Percentiles rank a stretch among this genome's conserved stretches.
phyloP scores from a whole-genome alignment of 2,113 vertebrate genomes.

The Calidris pugnax region DNA sequence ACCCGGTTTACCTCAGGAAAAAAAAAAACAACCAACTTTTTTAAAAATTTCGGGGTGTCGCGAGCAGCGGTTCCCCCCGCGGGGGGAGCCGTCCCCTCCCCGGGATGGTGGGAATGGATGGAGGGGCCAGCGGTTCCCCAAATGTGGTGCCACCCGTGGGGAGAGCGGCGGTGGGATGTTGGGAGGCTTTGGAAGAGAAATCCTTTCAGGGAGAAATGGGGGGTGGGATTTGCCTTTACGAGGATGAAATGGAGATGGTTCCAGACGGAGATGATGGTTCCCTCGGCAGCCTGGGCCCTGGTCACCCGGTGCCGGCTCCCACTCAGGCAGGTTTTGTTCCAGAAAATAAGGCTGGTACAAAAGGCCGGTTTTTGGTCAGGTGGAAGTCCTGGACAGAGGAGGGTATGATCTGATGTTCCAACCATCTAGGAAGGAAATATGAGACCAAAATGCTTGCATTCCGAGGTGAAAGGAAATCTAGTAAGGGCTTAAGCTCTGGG shows the following conservation, averaged over 20 bases:
- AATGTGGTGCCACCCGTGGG: not conserved
- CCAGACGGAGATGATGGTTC: no score
- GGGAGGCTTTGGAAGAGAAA: not conserved
- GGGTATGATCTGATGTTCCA: not conserved
- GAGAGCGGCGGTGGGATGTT: not conserved
- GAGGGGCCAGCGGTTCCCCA: not conserved
- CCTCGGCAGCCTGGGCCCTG: not conserved
- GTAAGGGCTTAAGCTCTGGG: not conserved
- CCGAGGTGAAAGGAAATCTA: not conserved
- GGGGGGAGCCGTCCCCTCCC: not conserved
- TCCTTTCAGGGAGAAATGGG: not conserved
- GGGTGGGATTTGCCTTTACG: not conserved
- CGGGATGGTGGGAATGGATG: not conserved
- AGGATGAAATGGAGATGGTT: not conserved
- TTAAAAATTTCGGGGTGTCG: not conserved
- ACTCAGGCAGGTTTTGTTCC: not conserved
- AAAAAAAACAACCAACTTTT: no score
- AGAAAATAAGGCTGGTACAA: not conserved
- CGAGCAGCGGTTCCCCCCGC: rapidly evolving
- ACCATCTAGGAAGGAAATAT: not conserved
- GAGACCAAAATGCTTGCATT: not conserved
- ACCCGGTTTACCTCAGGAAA: not conserved
- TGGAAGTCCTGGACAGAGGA: rapidly evolving
- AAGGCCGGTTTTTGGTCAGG: not conserved
- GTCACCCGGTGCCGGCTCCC: not conserved